Percentiles rank a stretch among this genome's conserved stretches.
Evolutionary conservation across 2,113 vertebrate species (phyloP).

Genomic region (Peromyscus californicus): DNA sequence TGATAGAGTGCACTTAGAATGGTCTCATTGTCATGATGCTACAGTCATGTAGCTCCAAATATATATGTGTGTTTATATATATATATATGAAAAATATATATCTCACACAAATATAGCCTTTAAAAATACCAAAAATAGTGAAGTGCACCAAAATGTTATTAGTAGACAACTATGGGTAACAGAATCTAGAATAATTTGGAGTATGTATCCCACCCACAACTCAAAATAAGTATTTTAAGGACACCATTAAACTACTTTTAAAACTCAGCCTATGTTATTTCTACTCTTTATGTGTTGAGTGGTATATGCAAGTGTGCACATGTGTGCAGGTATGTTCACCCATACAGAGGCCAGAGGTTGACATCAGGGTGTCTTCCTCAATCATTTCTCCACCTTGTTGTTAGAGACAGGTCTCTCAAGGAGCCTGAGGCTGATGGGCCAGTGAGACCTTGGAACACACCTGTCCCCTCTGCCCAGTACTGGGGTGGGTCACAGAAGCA

Average conservation of each 20-base stretch:
- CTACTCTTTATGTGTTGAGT: background rate
- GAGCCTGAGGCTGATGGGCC: background rate
- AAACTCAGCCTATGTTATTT: background rate
- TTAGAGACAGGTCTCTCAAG: background rate
- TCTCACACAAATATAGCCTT: background rate
- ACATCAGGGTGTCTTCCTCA: background rate
- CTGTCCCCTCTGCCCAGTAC: background rate
- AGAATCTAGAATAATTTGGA: background rate
- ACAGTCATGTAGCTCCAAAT: background rate
- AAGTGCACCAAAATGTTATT: background rate
- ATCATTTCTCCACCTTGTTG: background rate
- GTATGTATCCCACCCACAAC: background rate
- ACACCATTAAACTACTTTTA: background rate
- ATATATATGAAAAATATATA: background rate
- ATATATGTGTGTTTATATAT: background rate
- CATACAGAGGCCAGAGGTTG: background rate
- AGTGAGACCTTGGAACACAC: background rate
- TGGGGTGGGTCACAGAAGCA: background rate
- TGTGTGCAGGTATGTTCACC: background rate
- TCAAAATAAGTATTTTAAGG: background rate
- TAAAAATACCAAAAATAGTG: background rate
- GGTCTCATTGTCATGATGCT: background rate
- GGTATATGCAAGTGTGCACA: background rate
- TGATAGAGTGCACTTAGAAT: background rate
- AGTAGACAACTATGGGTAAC: background rate